Evolutionary conservation across 2,113 vertebrate species (phyloP), one percentile per base, ranked within the genome.

Genomic region (Gymnarchus niloticus): DNA sequence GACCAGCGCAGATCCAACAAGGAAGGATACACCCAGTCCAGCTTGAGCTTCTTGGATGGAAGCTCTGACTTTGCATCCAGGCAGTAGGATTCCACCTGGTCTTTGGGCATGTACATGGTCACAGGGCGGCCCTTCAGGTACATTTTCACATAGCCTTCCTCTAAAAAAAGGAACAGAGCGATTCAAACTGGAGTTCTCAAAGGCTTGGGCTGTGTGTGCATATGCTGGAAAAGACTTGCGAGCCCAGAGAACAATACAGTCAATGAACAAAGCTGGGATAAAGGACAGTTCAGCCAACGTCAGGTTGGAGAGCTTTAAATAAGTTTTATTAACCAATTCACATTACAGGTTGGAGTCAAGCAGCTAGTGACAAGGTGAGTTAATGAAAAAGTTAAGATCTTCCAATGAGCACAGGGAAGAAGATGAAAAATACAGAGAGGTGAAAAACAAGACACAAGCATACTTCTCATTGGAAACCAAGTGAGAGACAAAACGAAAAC

Each of bases 21-120:
- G 83, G 91, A 97, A 98, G 98, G 98, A 99, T 99, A 99, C 98
- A 99, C 98, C 98, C 98, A 99, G 90, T 99, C 97, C 93, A 99
- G 94, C 89, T 99, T 99, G 89, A 99, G 97, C 81, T 96, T 97
- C 93, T 95, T 97, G 90, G 94, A 84, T 19, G 98, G 97, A 69
- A 99, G 93, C 33, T 99, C 98, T 44, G 93, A 95, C 93, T 96
- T 96, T 86, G 96, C 95, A 88, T 99, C 98, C 94, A 99, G 92
- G 91, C 90, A 96, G 93, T 99, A 99, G 89, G 94, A 92, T 56
- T 99, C 97, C 95, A 97, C 96, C 91, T 97, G 94, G 25, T 98
- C 97, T 95, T 95, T 97, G 93, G 98, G 97, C 97, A 99, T 97
- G 94, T 95, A 96, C 98, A 99, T 99, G 94, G 98, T 98, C 89